Base-by-base conservation (phyloP, 2,888 invertebrate species). In the Lasiommata megera region DNA sequence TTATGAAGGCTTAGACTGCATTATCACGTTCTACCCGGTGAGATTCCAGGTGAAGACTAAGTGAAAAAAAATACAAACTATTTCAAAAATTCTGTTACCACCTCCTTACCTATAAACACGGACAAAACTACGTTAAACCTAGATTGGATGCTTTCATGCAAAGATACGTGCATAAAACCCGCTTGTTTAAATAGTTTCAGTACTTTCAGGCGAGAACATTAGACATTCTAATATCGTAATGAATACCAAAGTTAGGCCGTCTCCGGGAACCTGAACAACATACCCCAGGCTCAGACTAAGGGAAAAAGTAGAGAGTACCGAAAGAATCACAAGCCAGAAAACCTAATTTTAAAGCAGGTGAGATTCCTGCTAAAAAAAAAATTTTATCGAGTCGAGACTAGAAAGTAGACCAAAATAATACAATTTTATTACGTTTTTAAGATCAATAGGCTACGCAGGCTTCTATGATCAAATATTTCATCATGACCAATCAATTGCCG, bases 191-290 rank as follows among this genome's bases (percentile, higher is more conserved):
- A 62, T 55, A 61, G 61, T 59, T 61, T 50, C 52, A 54, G 61
- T 55, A 60, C 58, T 59, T 61, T 52, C 55, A 55, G 59, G 54
- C 60, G 55, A 52, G 55, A 52, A 59, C 53, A 62, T 65, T 66
- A 55, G 64, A 64, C 57, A 58, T 61, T 61, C 64, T 67, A 69
- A 69, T 67, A 66, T 66, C 61, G 66, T 67, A 68, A 68, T 67
- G 68, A 67, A 69, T 70, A 69, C 68, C 69, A 65, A 67, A 65
- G 64, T 71, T 70, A 59, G 63, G 61, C 62, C 58, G 66, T 63
- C 63, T 65, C 61, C 60, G 58, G 66, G 57, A 64, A 67, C 66
- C 61, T 67, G 59, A 58, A 64, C 61, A 66, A 66, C 63, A 65
- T 59, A 65, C 64, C 64, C 58, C 54, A 60, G 65, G 66, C 68